Base-by-base conservation (phyloP, 1,140 invertebrate genomes). In the Rhynchophorus ferrugineus region DNA sequence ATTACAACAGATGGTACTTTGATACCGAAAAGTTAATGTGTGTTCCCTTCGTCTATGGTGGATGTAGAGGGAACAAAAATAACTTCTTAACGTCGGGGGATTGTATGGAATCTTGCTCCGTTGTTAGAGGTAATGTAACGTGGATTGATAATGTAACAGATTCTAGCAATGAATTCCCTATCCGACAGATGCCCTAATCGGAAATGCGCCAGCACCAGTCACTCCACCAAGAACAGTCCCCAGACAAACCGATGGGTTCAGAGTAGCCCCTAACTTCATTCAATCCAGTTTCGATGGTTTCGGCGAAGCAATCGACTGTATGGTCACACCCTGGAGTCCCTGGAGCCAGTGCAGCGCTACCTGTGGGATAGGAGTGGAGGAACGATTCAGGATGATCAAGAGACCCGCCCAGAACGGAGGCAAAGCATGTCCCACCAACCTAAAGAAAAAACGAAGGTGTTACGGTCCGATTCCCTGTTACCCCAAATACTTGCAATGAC, bases 21-120 rank as follows among this genome's bases (percentile, higher is more conserved):
- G 83, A 91, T 67, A 63, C 75, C 0, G 70, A 73, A 17, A 81
- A 83, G 61, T 72, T 78, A 41, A 84, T 80, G 67, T 96, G 92
- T 67, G 71, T 84, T 17, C 79, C 83, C 16, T 96, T 97, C 68
- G 74, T 72, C 16, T 97, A 92, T 71, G 85, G 89, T 14, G 92
- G 93, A 36, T 96, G 94, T 64, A 76, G 84, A 34, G 89, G 89
- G n/a, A 92, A 89, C 69, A 77, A 78, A 60, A 95, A 95, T 68
- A 93, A 92, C 71, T 95, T 93, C 73, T 71, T 84, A 44, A 84
- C 80, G 1, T 75, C 79, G 33, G 75, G 83, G 21, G 87, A 93
- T 61, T 94, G 91, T 65, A 76, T 76, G 36, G 75, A 76, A 51
- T 80, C 81, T n/a, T 94, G 90, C 58, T 66, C 70, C 3, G 68